Conservation (phyloP, 2,888 invertebrate genomes). For the Beris chalybata region DNA sequence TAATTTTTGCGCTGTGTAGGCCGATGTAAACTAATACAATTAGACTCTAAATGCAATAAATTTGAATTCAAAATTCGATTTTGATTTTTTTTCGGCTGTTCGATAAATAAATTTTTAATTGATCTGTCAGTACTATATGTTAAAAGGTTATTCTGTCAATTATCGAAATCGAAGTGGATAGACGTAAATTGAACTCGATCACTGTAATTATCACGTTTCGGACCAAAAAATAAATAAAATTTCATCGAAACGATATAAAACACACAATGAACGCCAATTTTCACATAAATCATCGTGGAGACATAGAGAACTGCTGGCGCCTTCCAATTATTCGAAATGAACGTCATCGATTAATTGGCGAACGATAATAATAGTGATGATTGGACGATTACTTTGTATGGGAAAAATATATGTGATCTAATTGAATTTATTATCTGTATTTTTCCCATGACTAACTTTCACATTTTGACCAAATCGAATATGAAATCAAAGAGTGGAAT, state of each 20-base stretch:
- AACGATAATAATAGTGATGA: too few species aligned
- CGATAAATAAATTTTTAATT: constrained; percentile 23
- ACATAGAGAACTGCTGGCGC: constrained; percentile 20
- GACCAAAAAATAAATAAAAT: not conserved
- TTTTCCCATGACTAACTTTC: too few species aligned
- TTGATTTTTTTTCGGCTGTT: too few species aligned
- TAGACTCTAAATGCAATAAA: too few species aligned
- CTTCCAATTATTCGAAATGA: constrained; percentile 13
- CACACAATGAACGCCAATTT: constrained; percentile 16
- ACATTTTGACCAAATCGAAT: too few species aligned
- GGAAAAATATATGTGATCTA: too few species aligned
- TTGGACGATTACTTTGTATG: too few species aligned
- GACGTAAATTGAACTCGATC: not conserved
- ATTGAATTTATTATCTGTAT: too few species aligned
- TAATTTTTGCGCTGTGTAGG: not conserved
- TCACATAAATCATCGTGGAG: constrained; percentile 1
- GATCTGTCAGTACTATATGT: constrained; percentile 32
- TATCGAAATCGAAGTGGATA: not conserved
- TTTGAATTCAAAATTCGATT: too few species aligned
- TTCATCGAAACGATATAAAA: not conserved
- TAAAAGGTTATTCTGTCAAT: constrained; percentile 23
- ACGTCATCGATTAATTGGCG: too few species aligned
- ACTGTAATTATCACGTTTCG: not conserved
- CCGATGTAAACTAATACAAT: too few species aligned
- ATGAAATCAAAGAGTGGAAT: too few species aligned